Evolutionary conservation across 2,888 invertebrate genomes (phyloP), one percentile per base, ranked within the genome.

Genomic region (Drosophila cracens): DNA sequence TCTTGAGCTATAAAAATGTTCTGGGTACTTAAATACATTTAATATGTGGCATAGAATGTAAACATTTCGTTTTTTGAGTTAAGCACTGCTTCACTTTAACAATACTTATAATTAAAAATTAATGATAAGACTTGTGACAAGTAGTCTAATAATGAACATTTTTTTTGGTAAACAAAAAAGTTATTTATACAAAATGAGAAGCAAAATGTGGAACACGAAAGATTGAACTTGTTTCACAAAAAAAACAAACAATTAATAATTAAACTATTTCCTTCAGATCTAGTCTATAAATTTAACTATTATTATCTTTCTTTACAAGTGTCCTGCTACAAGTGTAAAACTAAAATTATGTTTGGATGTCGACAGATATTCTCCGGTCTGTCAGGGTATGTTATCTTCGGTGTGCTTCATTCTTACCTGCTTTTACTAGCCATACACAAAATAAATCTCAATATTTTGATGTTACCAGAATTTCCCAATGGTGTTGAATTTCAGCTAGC

Each of bases 381-480:
- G 25, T 5, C 16, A 27, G 27, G 1, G 4, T 8, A 48, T 10
- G 5, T 49, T 18, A 18, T 49, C 16, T 49, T 18, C 25, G 7
- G 1, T 25, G 7, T 25, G 13, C 46, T 25, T 21, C 2, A 46
- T 46, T 48, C 5, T 49, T 18, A 16, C 18, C 18, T 27, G 27
- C 5, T 49, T 18, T 49, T 49, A 27, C 5, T 21, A 13, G 43
- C 6, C 25, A 11, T 18, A 38, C 27, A 29, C 21, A n/a, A 13
- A 4, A 56, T n/a, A 3, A 40, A 16, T 56, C 13, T 13, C 6
- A 25, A 33, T 21, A 11, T 21, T 10, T 21, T 18, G 0, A 13
- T 34, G 11, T 46, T 56, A 16, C 11, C 0, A n/a, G 21, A 49
- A 72, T 72, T 71, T 63, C 72, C 63, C 63, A 16, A 16, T 21